A percentile compares a stretch with the other conserved stretches of the same genome.
phyloP scores from a whole-genome alignment of 2,797 vertebrate genomes.

The Ctenopoma kingsleyae region DNA sequence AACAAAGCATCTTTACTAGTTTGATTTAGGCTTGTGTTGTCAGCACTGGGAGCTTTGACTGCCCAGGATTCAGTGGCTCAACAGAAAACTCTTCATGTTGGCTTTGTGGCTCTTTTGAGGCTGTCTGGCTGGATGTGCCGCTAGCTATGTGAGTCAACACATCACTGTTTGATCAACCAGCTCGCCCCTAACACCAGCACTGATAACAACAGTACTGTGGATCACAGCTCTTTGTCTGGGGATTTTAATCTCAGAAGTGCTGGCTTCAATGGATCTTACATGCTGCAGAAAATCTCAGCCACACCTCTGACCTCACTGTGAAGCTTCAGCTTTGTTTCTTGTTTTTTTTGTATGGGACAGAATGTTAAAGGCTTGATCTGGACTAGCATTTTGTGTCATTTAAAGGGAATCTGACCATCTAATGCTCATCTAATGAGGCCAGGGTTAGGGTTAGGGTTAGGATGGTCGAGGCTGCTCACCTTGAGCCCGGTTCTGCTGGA shows the following conservation, averaged over 20 bases:
- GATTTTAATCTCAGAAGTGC: constrained; percentile 64
- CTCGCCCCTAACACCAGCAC: constrained; percentile 46
- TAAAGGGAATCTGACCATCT: constrained; percentile 17
- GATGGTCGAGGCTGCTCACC: too few relatives aligned
- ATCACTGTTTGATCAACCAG: constrained; percentile 58
- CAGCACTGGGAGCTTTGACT: constrained; percentile 50
- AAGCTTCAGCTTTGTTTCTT: constrained; percentile 7
- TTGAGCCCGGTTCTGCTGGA: too few relatives aligned
- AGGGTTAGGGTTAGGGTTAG: too few relatives aligned
- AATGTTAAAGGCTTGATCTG: neutral
- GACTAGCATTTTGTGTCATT: constrained; percentile 10
- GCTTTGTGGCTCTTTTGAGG: constrained; percentile 62
- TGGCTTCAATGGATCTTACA: constrained; percentile 63
- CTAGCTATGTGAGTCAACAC: constrained; percentile 50
- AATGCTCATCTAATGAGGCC: neutral
- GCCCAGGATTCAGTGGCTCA: constrained; percentile 49
- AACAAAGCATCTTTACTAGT: constrained; percentile 66
- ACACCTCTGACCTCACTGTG: constrained; percentile 52
- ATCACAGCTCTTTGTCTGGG: constrained; percentile 63
- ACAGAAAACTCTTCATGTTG: constrained; percentile 60
- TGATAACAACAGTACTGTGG: constrained; percentile 52
- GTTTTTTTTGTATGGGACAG: constrained; percentile 19
- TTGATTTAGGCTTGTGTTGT: constrained; percentile 53
- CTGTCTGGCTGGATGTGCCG: constrained; percentile 60
- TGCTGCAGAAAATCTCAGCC: constrained; percentile 59